Evolutionary conservation across 1,140 invertebrate genomes (phyloP), one percentile per base, ranked within the genome.

Genomic region (Drosophila malerkotliana): DNA sequence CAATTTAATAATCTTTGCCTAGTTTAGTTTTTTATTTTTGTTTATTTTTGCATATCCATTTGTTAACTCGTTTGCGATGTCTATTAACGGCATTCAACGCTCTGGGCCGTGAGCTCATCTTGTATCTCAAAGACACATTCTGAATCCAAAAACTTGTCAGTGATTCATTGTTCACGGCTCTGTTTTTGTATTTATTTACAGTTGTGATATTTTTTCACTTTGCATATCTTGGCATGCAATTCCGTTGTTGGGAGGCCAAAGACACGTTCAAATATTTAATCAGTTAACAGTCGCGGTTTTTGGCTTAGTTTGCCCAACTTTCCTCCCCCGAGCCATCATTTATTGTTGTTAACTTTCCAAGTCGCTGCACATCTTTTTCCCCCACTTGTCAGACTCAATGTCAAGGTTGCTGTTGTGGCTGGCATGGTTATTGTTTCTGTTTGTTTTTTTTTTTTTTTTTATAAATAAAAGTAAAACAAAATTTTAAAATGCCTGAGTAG

Each of bases 91-190:
- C 79, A 62, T 77, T 59, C 59, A 30, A 3, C 21, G 55, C 64
- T 54, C 45, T 30, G 39, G 47, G 49, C 26, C 48, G 66, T 84
- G 81, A 84, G 81, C 81, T 84, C 80, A 84, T 85, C 81, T 68
- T 49, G 59, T 10, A 64, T 44, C 45, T 18, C 9, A 63, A 51
- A 55, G 28, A 52, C 28, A 68, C 30, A 58, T 79, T 62, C 47
- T 64, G 66, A 10, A 44, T 4, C 48, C 66, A 28, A 62, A 76
- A 76, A 87, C 81, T 85, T 77, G 82, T 84, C 24, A 73, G 26
- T 83, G 80, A 83, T 53, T 83, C 80, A 83, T 49, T 57, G 55
- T 69, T 69, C 55, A 57, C 68, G 41, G 58, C 79, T 30, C 52
- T n/a, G 47, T 39, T 77, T 64, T 66, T 77, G 18, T 60, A 48